Conservation (phyloP, 2,113 vertebrate genomes). For the Limnothrissa miodon region DNA sequence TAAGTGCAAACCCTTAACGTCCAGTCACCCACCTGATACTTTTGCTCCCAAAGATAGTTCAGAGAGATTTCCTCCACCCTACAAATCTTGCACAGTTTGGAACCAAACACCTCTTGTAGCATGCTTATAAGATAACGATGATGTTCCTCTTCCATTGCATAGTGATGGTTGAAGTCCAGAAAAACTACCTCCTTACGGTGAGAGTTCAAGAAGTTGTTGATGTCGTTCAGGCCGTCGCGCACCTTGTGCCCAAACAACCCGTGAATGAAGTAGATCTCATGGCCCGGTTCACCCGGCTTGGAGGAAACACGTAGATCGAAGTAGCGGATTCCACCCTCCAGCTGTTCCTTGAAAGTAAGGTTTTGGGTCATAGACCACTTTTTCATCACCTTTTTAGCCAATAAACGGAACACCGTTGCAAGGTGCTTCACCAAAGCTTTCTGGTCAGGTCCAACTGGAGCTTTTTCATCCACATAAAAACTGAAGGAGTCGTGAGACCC, state of each 20-base stretch:
- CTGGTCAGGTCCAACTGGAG: slow-evolving; percentile 85
- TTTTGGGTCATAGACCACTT: slow-evolving; percentile 93
- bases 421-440: slow-evolving; percentile 77
- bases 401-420: slow-evolving; percentile 71
- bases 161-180: slow-evolving; percentile 97
- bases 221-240: slow-evolving; percentile 84
- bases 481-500: slow-evolving; percentile 90
- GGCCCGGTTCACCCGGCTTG: slow-evolving; percentile 82
- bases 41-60: slow-evolving; percentile 84
- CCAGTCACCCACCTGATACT: slow-evolving; percentile 76
- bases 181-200: slow-evolving; percentile 86
- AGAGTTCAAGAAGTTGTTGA: slow-evolving; percentile 79
- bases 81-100: slow-evolving; percentile 79
- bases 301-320: slow-evolving; percentile 97
- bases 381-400: slow-evolving; percentile 85
- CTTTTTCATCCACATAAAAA: slow-evolving; percentile 87
- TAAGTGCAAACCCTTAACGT: too few relatives aligned
- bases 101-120: slow-evolving; percentile 84
- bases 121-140: slow-evolving; percentile 80
- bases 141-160: slow-evolving; percentile 88
- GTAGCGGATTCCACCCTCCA: slow-evolving; percentile 94
- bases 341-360: slow-evolving; percentile 89
- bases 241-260: slow-evolving; percentile 95
- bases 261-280: slow-evolving; percentile 93
- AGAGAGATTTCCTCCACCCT: slow-evolving; percentile 83